Evolutionary conservation across 1,140 invertebrate species (phyloP).

Genomic region (Brachionus rotundiformis): DNA sequence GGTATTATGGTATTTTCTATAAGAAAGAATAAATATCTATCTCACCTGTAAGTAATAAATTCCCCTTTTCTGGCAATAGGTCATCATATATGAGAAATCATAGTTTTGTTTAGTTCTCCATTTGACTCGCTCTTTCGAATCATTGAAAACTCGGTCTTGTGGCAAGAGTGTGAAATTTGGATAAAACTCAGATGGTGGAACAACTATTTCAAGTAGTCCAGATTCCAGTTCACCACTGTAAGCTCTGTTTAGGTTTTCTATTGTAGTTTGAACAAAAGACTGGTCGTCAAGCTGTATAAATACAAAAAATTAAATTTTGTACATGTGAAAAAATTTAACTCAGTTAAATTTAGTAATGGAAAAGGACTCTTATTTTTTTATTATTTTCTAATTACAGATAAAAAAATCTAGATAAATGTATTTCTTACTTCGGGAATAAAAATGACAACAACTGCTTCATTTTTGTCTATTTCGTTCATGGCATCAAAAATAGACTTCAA

Average conservation of each 20-base stretch:
- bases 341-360: too few species aligned
- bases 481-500: slow-evolving; percentile 81
- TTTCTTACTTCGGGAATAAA: slow-evolving; percentile 77
- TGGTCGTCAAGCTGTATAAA: slow-evolving; percentile 61
- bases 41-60: slow-evolving; percentile 37
- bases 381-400: too few species aligned
- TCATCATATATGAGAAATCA: slow-evolving; percentile 91
- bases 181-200: slow-evolving; percentile 82
- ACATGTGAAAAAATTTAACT: background rate
- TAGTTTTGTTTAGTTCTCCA: slow-evolving; percentile 96
- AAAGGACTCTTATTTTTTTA: background rate
- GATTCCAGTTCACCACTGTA: slow-evolving; percentile 73
- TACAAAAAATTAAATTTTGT: slow-evolving; percentile 37
- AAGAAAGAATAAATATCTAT: too few species aligned
- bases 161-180: slow-evolving; percentile 75
- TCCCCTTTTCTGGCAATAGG: slow-evolving; percentile 40
- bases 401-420: too few species aligned
- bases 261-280: slow-evolving; percentile 59
- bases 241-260: slow-evolving; percentile 72
- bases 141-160: slow-evolving; percentile 78
- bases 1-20: too few species aligned
- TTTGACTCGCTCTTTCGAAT: slow-evolving; percentile 78
- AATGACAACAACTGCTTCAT: slow-evolving; percentile 82
- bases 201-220: slow-evolving; percentile 84
- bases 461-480: slow-evolving; percentile 75